These are phyloP conservation scores for Dasyornis broadbenti DNA, from an alignment of 2,113 vertebrate species.

Conservation along the genomic window DNA sequence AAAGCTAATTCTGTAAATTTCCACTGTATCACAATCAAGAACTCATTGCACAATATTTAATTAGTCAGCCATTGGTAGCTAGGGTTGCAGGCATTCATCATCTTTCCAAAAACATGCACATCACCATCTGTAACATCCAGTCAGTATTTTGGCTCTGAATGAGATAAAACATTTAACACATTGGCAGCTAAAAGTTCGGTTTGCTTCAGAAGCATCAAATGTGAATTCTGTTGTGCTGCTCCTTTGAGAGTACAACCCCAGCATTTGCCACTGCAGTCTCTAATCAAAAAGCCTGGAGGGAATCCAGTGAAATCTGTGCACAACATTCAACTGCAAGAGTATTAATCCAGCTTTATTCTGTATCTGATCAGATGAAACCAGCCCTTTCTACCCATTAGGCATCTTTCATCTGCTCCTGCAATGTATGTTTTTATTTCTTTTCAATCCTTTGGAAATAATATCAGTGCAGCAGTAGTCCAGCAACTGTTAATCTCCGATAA, in stretches of 20 bases:
- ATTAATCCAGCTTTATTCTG: not conserved
- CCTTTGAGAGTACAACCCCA: not conserved
- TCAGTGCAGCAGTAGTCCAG: not conserved
- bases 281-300: not conserved
- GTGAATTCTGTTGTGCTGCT: not conserved
- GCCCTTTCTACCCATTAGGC: not conserved
- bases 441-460: not conserved
- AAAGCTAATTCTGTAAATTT: constrained; percentile 2
- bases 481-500: not conserved
- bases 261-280: not conserved
- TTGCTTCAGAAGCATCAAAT: not conserved
- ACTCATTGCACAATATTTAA: constrained; percentile 34
- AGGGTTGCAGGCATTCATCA: constrained; percentile 29
- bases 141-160: constrained; percentile 15
- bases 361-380: not conserved
- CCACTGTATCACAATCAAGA: constrained; percentile 8
- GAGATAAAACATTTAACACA: constrained; percentile 28
- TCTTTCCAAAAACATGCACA: not conserved
- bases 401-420: not conserved
- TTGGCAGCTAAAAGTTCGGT: not conserved
- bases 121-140: constrained; percentile 38
- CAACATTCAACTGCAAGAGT: not conserved
- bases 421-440: not conserved
- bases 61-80: constrained; percentile 16
- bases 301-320: not conserved